These are phyloP conservation scores for Eupsittula cactorum DNA, from an alignment of 2,113 vertebrate genomes.

Conservation along the genomic window DNA sequence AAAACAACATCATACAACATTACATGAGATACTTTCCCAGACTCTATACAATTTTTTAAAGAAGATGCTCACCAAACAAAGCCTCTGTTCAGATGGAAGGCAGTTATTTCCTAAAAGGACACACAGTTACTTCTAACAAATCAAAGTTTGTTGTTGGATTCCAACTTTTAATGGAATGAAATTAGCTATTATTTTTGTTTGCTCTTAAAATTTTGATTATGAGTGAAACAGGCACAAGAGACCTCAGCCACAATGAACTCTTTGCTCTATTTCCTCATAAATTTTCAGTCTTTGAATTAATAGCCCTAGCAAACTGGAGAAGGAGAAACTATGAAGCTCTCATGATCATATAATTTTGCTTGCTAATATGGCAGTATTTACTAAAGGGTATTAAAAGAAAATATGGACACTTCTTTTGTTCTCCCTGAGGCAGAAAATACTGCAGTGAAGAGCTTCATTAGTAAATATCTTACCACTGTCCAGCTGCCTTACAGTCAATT, in stretches of 20 bases:
- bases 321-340: conserved; percentile 17
- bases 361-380: not conserved
- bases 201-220: not conserved
- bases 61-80: not conserved
- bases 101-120: not conserved
- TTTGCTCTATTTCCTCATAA: not conserved
- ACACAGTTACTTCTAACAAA: not conserved
- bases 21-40: accelerated
- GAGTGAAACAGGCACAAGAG: not conserved
- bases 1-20: not conserved
- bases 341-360: not conserved
- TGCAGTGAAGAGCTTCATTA: conserved; percentile 20
- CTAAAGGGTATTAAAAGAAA: conserved; percentile 21
- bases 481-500: conserved; percentile 67
- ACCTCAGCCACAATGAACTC: not conserved
- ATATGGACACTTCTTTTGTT: not conserved
- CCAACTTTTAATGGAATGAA: not conserved
- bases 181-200: not conserved
- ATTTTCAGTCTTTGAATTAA: not conserved
- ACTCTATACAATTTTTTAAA: not conserved
- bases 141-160: not conserved
- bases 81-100: not conserved
- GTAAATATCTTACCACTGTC: conserved; percentile 27
- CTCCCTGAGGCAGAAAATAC: conserved; percentile 40
- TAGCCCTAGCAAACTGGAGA: not conserved